Evolutionary conservation across 2,888 invertebrate genomes (phyloP).

Genomic region (Pachydiplax longipennis): DNA sequence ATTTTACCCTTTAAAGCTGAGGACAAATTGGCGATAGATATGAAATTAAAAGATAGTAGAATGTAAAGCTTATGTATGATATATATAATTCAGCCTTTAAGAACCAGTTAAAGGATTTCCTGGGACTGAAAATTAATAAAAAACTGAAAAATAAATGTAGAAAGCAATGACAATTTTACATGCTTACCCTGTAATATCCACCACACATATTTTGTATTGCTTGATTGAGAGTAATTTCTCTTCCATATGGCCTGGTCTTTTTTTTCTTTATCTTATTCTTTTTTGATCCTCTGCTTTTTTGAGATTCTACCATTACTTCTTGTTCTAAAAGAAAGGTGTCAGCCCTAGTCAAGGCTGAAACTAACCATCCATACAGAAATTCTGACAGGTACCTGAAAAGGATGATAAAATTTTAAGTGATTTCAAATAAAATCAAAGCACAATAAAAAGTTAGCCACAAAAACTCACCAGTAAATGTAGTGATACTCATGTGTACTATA

Average conservation of each 20-base stretch:
- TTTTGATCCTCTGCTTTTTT: conserved; percentile 61
- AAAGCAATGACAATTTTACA: neutral
- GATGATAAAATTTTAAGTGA: conserved; percentile 44
- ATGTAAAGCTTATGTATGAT: no score
- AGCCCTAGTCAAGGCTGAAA: conserved; percentile 88
- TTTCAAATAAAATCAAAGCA: neutral
- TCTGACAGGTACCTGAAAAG: conserved; percentile 84
- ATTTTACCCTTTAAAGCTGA: neutral
- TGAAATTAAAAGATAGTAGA: no score
- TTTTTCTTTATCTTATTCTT: conserved; percentile 68
- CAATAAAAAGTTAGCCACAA: neutral
- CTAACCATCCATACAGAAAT: conserved; percentile 91
- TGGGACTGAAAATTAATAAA: no score
- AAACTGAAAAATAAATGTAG: no score
- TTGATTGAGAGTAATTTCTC: conserved; percentile 88
- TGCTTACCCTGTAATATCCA: conserved; percentile 85
- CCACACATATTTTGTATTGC: conserved; percentile 94
- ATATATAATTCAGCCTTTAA: no score
- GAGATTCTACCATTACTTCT: conserved; percentile 66
- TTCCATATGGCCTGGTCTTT: conserved; percentile 75
- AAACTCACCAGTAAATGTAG: conserved; percentile 86
- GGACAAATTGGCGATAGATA: neutral
- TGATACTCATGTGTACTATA: conserved; percentile 96
- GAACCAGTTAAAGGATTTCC: no score
- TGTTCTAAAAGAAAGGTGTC: conserved; percentile 83